phyloP scores from a whole-genome alignment of 2,113 vertebrate species.

The Rhinolophus ferrumequinum region DNA sequence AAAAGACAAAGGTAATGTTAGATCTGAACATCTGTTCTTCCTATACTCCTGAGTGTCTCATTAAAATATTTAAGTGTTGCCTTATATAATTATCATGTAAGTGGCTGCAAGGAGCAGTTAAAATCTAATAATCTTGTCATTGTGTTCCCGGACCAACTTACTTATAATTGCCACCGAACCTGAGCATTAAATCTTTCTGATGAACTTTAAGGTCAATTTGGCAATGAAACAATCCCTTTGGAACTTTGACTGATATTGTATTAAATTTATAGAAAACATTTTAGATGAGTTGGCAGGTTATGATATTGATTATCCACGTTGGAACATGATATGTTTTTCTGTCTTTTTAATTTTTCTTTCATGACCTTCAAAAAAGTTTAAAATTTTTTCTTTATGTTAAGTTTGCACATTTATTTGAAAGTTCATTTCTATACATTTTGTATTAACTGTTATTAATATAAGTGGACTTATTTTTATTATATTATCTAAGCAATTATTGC shows the following conservation, averaged over 20 bases:
- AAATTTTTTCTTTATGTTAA: not conserved
- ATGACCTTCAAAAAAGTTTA: not conserved
- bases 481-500: not conserved
- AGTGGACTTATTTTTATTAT: not conserved
- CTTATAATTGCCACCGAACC: not conserved
- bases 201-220: constrained; percentile 28
- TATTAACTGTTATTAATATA: not conserved
- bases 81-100: constrained; percentile 17
- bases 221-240: constrained; percentile 19
- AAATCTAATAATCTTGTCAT: not conserved
- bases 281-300: not conserved
- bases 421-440: constrained; percentile 23
- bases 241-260: not conserved
- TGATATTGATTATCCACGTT: not conserved
- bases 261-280: not conserved
- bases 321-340: not conserved
- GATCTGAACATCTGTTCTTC: not conserved
- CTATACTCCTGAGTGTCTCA: not conserved
- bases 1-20: not conserved
- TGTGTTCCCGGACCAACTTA: not conserved
- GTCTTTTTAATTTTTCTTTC: constrained; percentile 8
- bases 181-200: constrained; percentile 49
- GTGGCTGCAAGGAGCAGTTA: not conserved
- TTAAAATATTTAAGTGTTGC: constrained; percentile 13
- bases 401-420: not conserved